Evolutionary conservation across 2,113 vertebrate species (phyloP).

Genomic region (Lycocorax pyrrhopterus): DNA sequence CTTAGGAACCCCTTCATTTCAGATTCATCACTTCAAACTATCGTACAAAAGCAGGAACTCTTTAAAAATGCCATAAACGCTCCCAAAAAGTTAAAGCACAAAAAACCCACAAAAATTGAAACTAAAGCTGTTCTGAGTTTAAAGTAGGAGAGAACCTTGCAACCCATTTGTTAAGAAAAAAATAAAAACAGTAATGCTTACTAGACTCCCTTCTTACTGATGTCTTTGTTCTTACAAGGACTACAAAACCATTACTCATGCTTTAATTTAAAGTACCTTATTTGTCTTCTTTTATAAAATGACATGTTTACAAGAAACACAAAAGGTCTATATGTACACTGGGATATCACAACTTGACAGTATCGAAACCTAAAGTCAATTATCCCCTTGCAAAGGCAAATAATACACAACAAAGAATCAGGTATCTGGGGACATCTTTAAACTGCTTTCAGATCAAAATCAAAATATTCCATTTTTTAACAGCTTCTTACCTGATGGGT

Average conservation of each 20-base stretch:
- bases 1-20: neutral
- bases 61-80: neutral
- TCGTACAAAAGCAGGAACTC: neutral
- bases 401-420: neutral
- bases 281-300: neutral
- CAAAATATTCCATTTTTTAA: neutral
- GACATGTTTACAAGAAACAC: neutral
- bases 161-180: neutral
- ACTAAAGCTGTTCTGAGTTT: neutral
- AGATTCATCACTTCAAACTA: neutral
- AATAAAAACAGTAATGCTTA: neutral
- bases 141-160: neutral
- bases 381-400: neutral
- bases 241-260: neutral
- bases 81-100: neutral
- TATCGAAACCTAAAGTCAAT: neutral
- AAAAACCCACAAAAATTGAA: rapidly evolving
- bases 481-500: slow-evolving; percentile 88
- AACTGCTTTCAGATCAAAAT: neutral
- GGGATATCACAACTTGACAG: neutral
- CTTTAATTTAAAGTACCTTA: neutral
- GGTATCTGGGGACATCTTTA: neutral
- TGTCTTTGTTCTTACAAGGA: neutral
- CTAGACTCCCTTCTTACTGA: neutral
- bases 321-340: rapidly evolving